Conservation (phyloP, 2,797 vertebrate genomes). For the Melanotaenia maccullochi region DNA sequence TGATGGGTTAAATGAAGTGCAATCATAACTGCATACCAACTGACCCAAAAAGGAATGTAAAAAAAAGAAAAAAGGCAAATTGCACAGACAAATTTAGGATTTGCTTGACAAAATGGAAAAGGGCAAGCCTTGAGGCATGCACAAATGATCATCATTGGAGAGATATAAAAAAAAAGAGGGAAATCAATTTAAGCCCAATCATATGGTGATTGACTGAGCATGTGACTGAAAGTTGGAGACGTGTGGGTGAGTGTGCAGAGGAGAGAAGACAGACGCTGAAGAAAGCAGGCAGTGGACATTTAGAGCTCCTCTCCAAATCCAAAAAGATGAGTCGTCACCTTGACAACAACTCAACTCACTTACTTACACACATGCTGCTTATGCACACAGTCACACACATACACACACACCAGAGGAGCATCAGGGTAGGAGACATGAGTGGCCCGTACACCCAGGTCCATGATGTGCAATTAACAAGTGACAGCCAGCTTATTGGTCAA, state of each 20-base stretch:
- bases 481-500: slow-evolving; percentile 81
- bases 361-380: slow-evolving; percentile 27
- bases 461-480: slow-evolving; percentile 83
- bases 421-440: slow-evolving; percentile 78
- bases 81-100: slow-evolving; percentile 64
- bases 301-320: slow-evolving; percentile 69
- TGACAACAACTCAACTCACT: slow-evolving; percentile 59
- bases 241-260: slow-evolving; percentile 69
- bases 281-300: slow-evolving; percentile 78
- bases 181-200: slow-evolving; percentile 38
- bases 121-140: slow-evolving; percentile 74
- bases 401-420: slow-evolving; percentile 60
- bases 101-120: slow-evolving; percentile 74
- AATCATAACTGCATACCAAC: slow-evolving; percentile 59
- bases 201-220: slow-evolving; percentile 54
- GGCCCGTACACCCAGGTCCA: slow-evolving; percentile 78
- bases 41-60: slow-evolving; percentile 47
- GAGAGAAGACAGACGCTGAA: slow-evolving; percentile 64
- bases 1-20: slow-evolving; percentile 46
- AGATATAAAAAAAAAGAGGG: slow-evolving; percentile 8
- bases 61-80: slow-evolving; percentile 39
- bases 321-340: slow-evolving; percentile 55
- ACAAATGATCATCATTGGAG: slow-evolving; percentile 51
- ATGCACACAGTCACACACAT: slow-evolving; percentile 21
- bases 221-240: slow-evolving; percentile 65